These are phyloP conservation scores for Scolopax bukidnonensis DNA, from an alignment of 2,797 vertebrate genomes.

Conservation along the genomic window DNA sequence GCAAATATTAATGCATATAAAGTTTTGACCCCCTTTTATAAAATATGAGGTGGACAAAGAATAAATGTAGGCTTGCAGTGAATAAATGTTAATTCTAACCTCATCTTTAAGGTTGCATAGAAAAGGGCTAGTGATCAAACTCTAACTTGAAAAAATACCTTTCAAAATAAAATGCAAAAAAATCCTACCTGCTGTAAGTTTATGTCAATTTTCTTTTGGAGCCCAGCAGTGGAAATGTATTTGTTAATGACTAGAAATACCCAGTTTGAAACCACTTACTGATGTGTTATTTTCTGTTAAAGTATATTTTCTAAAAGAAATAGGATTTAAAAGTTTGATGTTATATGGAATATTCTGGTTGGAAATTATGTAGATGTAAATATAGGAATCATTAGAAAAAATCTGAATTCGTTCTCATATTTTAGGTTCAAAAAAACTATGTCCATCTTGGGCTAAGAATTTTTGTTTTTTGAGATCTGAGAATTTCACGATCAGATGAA, in stretches of 20 bases:
- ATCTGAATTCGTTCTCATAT: background rate
- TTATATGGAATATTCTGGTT: background rate
- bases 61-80: background rate
- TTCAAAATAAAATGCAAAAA: background rate
- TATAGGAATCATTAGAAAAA: background rate
- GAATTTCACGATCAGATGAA: background rate
- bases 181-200: background rate
- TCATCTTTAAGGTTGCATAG: background rate
- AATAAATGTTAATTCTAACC: background rate
- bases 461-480: background rate
- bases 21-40: background rate
- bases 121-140: background rate
- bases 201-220: background rate
- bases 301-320: background rate
- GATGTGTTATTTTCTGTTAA: background rate
- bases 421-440: no score
- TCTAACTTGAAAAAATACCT: background rate
- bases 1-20: background rate
- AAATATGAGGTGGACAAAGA: background rate
- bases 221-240: background rate
- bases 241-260: background rate
- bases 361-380: background rate
- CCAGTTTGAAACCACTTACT: rapidly evolving
- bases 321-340: background rate
- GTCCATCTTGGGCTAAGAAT: no score